Percentiles rank a stretch among this genome's conserved stretches.
phyloP scores from a whole-genome alignment of 2,797 vertebrate species.

The Menidia menidia region DNA sequence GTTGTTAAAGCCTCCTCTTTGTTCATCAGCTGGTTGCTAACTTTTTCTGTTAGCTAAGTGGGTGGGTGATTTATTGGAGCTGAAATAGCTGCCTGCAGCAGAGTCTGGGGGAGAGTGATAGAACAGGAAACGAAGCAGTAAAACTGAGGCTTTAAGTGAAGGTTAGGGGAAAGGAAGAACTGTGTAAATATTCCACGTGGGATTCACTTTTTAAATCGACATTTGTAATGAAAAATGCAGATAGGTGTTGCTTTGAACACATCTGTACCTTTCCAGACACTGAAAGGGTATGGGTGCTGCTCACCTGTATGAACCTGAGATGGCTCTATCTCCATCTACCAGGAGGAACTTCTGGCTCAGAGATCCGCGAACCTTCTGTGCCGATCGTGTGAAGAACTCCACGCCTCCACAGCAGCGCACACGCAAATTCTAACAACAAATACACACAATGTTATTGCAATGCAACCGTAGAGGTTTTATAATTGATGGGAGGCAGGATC shows the following conservation, averaged over 20 bases:
- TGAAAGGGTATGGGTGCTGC: not conserved
- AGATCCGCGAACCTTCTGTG: conserved; percentile 89
- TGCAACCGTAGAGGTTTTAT: conserved; percentile 7
- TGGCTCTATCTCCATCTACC: conserved; percentile 92
- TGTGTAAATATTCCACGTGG: not conserved
- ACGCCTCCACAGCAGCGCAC: conserved; percentile 90
- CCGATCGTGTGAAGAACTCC: conserved; percentile 91
- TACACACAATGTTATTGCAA: conserved; percentile 19
- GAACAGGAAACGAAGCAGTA: not conserved
- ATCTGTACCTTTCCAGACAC: too few species aligned
- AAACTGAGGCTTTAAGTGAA: not conserved
- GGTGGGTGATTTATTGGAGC: conserved; percentile 4
- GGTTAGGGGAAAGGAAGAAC: not conserved
- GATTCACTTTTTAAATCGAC: not conserved
- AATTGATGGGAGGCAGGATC: conserved; percentile 8
- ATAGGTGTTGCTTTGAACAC: conserved; percentile 3
- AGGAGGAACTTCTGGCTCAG: conserved; percentile 96
- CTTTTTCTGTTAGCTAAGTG: conserved; percentile 9
- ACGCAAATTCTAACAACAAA: conserved; percentile 86
- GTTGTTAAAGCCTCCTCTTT: conserved; percentile 13
- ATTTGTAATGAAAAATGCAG: not conserved
- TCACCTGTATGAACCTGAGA: conserved; percentile 90
- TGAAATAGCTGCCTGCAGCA: conserved; percentile 8
- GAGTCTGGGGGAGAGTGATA: not conserved
- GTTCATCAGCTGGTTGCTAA: conserved; percentile 14